Evolutionary conservation across 2,797 vertebrate genomes (phyloP).

Genomic region (Lepilemur septentrionalis): DNA sequence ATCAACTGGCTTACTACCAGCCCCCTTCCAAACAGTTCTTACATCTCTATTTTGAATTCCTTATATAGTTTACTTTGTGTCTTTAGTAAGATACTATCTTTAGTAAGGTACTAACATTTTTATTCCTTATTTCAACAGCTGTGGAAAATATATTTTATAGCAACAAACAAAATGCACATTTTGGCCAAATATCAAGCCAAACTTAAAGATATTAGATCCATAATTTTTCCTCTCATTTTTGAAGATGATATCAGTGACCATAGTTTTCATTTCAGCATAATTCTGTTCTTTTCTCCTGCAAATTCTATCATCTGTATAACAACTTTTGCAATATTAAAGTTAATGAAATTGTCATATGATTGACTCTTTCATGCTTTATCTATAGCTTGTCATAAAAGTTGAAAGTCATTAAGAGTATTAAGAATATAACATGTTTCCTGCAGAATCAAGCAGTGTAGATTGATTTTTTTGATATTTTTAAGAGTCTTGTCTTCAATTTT

Average conservation of each 20-base stretch:
- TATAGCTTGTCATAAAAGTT: background rate
- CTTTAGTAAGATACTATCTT: background rate
- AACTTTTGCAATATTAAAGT: background rate
- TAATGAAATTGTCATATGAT: background rate
- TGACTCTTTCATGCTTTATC: background rate
- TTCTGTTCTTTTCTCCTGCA: background rate
- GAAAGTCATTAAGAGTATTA: background rate
- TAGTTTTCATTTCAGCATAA: background rate
- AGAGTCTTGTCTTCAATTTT: background rate
- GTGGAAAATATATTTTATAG: background rate
- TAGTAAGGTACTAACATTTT: slow-evolving; percentile 19
- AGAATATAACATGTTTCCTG: background rate
- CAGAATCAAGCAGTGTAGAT: background rate
- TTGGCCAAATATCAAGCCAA: background rate
- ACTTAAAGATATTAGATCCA: background rate
- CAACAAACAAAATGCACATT: slow-evolving; percentile 6
- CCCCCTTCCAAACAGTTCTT: background rate
- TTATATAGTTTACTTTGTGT: background rate
- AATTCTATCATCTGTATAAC: background rate
- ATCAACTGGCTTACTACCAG: background rate
- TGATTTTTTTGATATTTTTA: background rate
- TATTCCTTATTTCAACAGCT: background rate
- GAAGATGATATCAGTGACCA: background rate
- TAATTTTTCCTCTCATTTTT: slow-evolving; percentile 3
- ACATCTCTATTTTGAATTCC: background rate